phyloP scores from a whole-genome alignment of 1,140 invertebrate genomes.

The Stegodyphus dumicola region DNA sequence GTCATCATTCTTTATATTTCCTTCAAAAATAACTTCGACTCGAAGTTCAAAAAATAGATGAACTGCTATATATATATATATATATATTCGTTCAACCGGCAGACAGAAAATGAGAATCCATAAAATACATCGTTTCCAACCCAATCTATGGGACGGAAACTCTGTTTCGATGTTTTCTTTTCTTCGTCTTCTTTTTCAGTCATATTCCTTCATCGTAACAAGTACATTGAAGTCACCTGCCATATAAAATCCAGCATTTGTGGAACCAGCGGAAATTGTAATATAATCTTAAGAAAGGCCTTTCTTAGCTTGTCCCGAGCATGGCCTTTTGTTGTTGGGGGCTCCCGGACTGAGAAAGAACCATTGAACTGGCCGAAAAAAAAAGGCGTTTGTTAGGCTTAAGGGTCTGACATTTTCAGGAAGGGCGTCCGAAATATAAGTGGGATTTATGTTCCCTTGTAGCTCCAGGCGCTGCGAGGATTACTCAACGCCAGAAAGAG shows the following conservation, averaged over 20 bases:
- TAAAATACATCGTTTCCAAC: conserved; percentile 35
- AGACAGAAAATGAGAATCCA: conserved; percentile 10
- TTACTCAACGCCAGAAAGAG: neutral
- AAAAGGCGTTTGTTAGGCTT: conserved; percentile 44
- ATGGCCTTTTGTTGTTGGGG: conserved; percentile 36
- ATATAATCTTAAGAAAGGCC: conserved; percentile 40
- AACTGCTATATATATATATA: neutral
- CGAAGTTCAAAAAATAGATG: too few species aligned
- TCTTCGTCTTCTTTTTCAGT: neutral
- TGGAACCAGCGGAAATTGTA: conserved; percentile 45
- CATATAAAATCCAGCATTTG: conserved; percentile 32
- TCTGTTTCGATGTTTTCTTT: conserved; percentile 20
- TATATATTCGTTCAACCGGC: neutral
- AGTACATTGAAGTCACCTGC: conserved; percentile 27
- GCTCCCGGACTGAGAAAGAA: neutral
- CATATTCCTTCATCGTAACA: neutral
- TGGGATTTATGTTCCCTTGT: conserved; percentile 44
- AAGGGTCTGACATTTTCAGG: conserved; percentile 28
- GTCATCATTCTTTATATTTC: too few species aligned
- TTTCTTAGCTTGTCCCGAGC: neutral
- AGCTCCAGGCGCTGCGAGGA: conserved; percentile 3
- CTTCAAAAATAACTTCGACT: too few species aligned
- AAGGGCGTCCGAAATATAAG: conserved; percentile 41
- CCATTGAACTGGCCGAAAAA: conserved; percentile 7
- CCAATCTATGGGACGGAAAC: conserved; percentile 7